phyloP scores from a whole-genome alignment of 2,797 vertebrate genomes.

The Danio albolineatus region DNA sequence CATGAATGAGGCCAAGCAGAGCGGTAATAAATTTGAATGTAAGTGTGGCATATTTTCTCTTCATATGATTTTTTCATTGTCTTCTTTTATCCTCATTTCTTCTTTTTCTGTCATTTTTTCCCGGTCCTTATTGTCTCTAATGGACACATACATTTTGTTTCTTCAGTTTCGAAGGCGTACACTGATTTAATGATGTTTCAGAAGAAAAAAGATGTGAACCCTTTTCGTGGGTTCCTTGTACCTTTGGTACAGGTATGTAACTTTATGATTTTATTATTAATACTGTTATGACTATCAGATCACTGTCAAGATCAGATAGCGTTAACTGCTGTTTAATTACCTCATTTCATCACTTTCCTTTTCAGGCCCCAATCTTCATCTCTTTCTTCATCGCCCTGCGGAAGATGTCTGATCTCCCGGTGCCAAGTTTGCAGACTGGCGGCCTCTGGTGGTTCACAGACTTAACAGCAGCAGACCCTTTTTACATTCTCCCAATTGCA shows the following conservation, averaged over 20 bases:
- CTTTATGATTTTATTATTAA: neutral
- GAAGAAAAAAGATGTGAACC: slow-evolving; percentile 87
- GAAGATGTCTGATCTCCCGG: slow-evolving; percentile 89
- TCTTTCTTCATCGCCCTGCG: slow-evolving; percentile 91
- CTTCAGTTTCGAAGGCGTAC: slow-evolving; percentile 83
- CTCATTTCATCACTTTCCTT: neutral
- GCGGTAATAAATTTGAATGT: slow-evolving; percentile 87
- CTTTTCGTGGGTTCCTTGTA: slow-evolving; percentile 83
- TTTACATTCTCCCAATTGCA: slow-evolving; percentile 81
- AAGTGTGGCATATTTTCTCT: slow-evolving; percentile 57
- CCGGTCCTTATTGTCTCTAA: neutral
- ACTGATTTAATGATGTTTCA: slow-evolving; percentile 85
- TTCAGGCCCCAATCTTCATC: slow-evolving; percentile 86
- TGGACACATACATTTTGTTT: neutral
- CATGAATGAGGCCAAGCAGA: slow-evolving; percentile 86
- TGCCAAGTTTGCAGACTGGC: slow-evolving; percentile 88
- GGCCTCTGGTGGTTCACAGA: slow-evolving; percentile 88
- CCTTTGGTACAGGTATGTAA: slow-evolving; percentile 86
- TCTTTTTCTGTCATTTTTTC: neutral
- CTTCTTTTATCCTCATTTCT: neutral
- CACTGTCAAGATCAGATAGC: neutral
- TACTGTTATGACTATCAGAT: too few relatives aligned
- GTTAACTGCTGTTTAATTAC: neutral
- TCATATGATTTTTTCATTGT: neutral
- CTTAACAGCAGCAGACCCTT: slow-evolving; percentile 84